phyloP scores from a whole-genome alignment of 1,140 invertebrate species.

The Oedothorax gibbosus region DNA sequence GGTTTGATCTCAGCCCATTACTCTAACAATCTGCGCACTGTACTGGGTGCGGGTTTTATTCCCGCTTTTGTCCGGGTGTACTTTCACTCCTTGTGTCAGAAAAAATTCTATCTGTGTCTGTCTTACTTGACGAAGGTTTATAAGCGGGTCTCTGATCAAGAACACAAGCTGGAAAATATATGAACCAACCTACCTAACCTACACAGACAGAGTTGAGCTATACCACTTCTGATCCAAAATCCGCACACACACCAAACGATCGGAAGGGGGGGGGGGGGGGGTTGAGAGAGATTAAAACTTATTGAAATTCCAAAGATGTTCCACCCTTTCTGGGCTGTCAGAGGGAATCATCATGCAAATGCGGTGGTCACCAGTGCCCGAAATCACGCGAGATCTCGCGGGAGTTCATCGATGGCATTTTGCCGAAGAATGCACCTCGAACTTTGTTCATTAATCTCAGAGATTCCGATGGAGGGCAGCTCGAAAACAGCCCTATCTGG shows the following conservation, averaged over 20 bases:
- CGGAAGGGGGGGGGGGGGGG: not conserved
- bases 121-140: no score
- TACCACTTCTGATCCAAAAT: not conserved
- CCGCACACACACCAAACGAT: not conserved
- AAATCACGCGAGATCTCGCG: slow-evolving; percentile 54
- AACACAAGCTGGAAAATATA: no score
- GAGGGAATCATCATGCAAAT: slow-evolving; percentile 59
- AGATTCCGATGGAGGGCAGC: not conserved
- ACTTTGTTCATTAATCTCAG: slow-evolving; percentile 58
- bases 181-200: no score
- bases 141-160: no score
- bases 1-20: no score
- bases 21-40: no score
- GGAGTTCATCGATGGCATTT: slow-evolving; percentile 52
- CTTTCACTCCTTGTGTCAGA: no score
- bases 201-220: no score
- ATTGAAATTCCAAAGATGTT: slow-evolving; percentile 60
- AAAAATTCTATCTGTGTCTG: no score
- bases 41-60: no score
- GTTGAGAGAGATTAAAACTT: slow-evolving; percentile 58
- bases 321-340: slow-evolving; percentile 31
- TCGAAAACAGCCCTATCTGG: no score
- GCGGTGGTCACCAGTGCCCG: slow-evolving; percentile 55
- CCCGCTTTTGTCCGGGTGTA: no score
- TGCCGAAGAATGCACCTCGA: slow-evolving; percentile 20